Evolutionary conservation across 53 echinoderm and acorn worm species (phyloP), one percentile per base, ranked within the genome.

Genomic region (Temnopleurus reevesii): DNA sequence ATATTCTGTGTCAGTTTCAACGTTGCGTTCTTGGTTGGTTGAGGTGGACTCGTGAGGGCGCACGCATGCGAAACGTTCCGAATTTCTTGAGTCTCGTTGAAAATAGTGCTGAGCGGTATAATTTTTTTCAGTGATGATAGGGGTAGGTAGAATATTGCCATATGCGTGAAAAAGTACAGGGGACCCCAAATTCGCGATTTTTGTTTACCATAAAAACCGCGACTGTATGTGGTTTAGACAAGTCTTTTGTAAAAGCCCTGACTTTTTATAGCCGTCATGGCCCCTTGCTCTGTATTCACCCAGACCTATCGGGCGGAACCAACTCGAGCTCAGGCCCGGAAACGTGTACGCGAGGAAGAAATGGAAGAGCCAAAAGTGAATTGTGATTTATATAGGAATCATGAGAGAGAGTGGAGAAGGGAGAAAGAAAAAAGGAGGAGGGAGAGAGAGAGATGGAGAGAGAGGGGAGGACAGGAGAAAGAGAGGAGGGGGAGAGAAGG

Each of bases 191-290:
- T 54, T 51, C 35, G 38, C 55, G 56, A 82, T 35, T 82, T 46
- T 55, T 82, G 82, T 82, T 82, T 82, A 82, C 82, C 51, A 53
- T 55, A 35, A 82, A 46, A 82, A 53, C 82, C 82, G 55, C 55
- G 17, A 1, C 8, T 35, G 82, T 66, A 33, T 64, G 64, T 29
- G 82, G 82, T 82, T 55, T 31, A 33, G 33, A 36, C 54, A 34
- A 18, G 82, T 47, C 82, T 55, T 49, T 82, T 55, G 82, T 55
- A 51, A 55, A 31, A 55, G 82, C 54, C 56, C 82, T 82, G 82
- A 82, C 82, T 82, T 82, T n/a, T n/a, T 82, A 54, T 35, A 33
- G 55, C 56, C 82, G 82, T 82, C 55, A 82, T 36, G 82, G 19
- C 51, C 82, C 6, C 10, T 33, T 35, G 82, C 54, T 29, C 35